Evolutionary conservation across 2,113 vertebrate species (phyloP).

Genomic region (Ceyx cyanopectus): DNA sequence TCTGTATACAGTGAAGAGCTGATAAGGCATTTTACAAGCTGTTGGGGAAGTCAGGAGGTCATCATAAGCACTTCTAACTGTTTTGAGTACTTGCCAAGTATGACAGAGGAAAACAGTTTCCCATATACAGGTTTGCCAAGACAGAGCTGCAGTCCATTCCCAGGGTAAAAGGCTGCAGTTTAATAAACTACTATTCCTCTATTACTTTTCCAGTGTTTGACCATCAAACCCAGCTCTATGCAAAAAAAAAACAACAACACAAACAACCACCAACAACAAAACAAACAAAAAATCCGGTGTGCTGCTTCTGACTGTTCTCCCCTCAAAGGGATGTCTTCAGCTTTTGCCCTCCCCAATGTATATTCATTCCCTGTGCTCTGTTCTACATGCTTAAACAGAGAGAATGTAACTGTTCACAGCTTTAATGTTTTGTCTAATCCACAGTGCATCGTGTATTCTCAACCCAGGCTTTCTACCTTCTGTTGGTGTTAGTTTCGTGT

Average conservation of each 20-base stretch:
- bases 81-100: conserved; percentile 32
- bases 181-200: not conserved
- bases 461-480: not conserved
- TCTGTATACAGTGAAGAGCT: not conserved
- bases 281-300: not conserved
- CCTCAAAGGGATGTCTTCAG: not conserved
- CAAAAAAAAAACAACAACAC: not conserved
- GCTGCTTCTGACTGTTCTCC: not conserved
- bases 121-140: conserved; percentile 4
- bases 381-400: not conserved
- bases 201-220: not conserved
- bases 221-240: not conserved
- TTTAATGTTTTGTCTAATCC: not conserved
- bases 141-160: conserved; percentile 8
- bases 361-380: not conserved
- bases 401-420: not conserved
- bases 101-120: conserved; percentile 40
- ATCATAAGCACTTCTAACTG: not conserved
- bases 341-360: not conserved
- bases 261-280: too few relatives aligned
- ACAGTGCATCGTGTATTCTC: not conserved
- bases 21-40: conserved; percentile 54
- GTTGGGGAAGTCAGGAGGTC: conserved; percentile 24
- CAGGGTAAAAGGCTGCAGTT: not conserved
- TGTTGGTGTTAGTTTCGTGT: not conserved